These are phyloP conservation scores for Cephalopachus bancanus DNA, from an alignment of 2,797 vertebrate genomes.

Conservation along the genomic window DNA sequence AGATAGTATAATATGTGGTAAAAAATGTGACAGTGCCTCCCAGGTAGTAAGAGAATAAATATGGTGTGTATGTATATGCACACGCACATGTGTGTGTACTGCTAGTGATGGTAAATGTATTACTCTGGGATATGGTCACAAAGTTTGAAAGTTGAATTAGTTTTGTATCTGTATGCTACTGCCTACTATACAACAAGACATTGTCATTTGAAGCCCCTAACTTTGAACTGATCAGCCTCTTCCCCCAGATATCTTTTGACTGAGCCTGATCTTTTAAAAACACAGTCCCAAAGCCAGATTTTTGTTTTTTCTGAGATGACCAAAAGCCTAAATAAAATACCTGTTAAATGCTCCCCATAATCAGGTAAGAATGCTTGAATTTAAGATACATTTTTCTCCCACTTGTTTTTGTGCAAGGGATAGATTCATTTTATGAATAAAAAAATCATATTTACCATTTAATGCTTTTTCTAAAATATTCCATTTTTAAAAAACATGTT, in stretches of 20 bases:
- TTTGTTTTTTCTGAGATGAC: not conserved
- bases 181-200: not conserved
- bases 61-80: not conserved
- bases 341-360: not conserved
- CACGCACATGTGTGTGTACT: too few species aligned
- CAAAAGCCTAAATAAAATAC: constrained; percentile 10
- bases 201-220: constrained; percentile 20
- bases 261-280: constrained; percentile 22
- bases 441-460: constrained; percentile 48
- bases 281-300: not conserved
- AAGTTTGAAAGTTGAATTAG: not conserved
- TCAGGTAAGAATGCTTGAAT: not conserved
- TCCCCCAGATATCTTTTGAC: not conserved
- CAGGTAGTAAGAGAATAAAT: not conserved
- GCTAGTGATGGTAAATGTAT: not conserved
- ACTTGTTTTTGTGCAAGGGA: not conserved
- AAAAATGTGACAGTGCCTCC: not conserved
- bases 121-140: not conserved
- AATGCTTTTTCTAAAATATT: constrained; percentile 40
- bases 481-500: constrained; percentile 63
- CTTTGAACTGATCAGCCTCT: not conserved
- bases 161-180: not conserved
- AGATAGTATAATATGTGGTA: not conserved
- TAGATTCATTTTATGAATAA: constrained; percentile 42
- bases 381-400: constrained; percentile 27